Percentiles rank a stretch among this genome's conserved stretches.
These are phyloP conservation scores for Chloroclysta siterata DNA, from an alignment of 2,888 invertebrate species.

Conservation along the genomic window DNA sequence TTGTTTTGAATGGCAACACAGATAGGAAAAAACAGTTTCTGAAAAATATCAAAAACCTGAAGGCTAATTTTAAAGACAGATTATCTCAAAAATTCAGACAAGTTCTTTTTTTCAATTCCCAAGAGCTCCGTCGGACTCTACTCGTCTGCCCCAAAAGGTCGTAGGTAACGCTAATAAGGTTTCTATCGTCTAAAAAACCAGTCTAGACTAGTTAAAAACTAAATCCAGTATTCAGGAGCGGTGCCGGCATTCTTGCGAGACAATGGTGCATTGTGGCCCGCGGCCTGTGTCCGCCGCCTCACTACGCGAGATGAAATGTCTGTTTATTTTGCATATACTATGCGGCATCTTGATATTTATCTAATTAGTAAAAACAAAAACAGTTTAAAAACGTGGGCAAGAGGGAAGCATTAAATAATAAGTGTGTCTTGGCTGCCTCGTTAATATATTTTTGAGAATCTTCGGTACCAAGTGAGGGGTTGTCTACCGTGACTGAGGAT, in stretches of 20 bases:
- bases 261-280: slow-evolving; percentile 46
- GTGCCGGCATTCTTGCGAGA: slow-evolving; percentile 42
- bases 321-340: slow-evolving; percentile 24
- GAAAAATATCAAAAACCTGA: no score
- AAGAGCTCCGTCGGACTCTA: slow-evolving; percentile 6
- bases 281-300: slow-evolving; percentile 35
- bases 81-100: neutral
- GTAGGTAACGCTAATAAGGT: slow-evolving; percentile 15
- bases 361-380: neutral
- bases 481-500: no score
- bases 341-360: slow-evolving; percentile 6
- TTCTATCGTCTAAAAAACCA: slow-evolving; percentile 25
- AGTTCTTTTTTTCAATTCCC: slow-evolving; percentile 2
- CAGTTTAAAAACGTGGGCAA: no score
- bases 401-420: no score
- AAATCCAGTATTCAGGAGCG: slow-evolving; percentile 33
- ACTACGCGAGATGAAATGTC: slow-evolving; percentile 30
- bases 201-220: slow-evolving; percentile 38
- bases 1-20: neutral
- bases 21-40: neutral
- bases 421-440: no score
- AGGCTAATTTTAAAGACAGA: no score
- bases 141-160: slow-evolving; percentile 5
- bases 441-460: no score
- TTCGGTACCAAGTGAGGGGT: no score